phyloP scores from a whole-genome alignment of 2,888 invertebrate genomes.

The Lepeophtheirus nordmannii region DNA sequence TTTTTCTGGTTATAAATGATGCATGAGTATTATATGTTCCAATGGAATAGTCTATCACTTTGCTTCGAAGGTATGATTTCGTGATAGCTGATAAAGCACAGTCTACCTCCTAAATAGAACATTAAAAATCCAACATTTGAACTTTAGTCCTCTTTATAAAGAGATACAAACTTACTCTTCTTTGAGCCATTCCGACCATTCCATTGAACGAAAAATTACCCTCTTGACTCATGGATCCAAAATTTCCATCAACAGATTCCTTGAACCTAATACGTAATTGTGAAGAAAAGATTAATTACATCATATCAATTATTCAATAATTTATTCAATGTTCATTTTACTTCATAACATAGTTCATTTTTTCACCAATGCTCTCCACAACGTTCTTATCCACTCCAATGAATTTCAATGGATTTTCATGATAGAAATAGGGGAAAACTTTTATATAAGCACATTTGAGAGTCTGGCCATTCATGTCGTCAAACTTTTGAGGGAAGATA shows the following conservation, averaged over 20 bases:
- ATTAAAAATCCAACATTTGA: neutral
- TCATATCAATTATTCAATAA: too few species aligned
- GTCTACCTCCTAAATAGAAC: neutral
- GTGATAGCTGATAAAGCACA: neutral
- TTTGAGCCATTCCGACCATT: conserved; percentile 3
- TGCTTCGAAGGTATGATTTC: neutral
- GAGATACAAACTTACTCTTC: neutral
- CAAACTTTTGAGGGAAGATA: neutral
- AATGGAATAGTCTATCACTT: neutral
- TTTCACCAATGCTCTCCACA: neutral
- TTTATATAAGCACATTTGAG: neutral
- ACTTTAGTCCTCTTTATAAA: neutral
- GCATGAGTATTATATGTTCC: neutral
- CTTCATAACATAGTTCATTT: neutral
- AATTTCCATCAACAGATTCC: neutral
- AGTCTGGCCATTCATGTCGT: neutral
- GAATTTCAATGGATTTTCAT: neutral
- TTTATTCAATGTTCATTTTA: too few species aligned
- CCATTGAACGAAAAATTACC: neutral
- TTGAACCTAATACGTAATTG: neutral
- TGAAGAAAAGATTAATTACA: too few species aligned
- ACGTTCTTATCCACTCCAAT: neutral
- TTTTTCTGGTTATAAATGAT: neutral
- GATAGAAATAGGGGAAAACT: neutral
- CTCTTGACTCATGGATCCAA: neutral